phyloP scores from a whole-genome alignment of 1,140 invertebrate genomes.

The Tetramorium simillimum region DNA sequence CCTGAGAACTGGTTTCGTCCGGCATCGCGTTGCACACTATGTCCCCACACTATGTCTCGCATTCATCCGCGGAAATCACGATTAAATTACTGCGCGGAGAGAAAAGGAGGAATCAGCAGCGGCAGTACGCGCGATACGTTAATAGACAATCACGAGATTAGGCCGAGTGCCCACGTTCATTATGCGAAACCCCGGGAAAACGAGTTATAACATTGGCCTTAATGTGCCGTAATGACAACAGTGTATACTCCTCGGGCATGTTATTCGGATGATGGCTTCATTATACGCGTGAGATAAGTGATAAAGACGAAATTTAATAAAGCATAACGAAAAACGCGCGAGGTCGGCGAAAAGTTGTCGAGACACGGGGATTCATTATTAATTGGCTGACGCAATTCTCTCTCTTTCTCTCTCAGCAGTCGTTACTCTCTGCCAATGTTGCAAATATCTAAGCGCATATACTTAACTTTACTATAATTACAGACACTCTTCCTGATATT shows the following conservation, averaged over 20 bases:
- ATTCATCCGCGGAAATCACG: slow-evolving; percentile 57
- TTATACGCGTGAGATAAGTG: not conserved
- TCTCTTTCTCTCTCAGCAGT: too few species aligned
- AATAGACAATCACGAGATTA: slow-evolving; percentile 62
- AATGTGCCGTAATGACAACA: slow-evolving; percentile 58
- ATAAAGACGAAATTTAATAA: slow-evolving; percentile 6
- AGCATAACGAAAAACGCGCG: not conserved
- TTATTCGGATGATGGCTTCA: slow-evolving; percentile 2
- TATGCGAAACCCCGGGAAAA: slow-evolving; percentile 30
- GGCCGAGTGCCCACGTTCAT: slow-evolving; percentile 31
- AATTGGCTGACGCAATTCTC: not conserved
- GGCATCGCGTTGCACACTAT: slow-evolving; percentile 62
- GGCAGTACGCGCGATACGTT: slow-evolving; percentile 11
- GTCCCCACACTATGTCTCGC: slow-evolving; percentile 22
- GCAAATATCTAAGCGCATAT: not conserved
- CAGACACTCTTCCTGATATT: not conserved
- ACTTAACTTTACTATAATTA: not conserved
- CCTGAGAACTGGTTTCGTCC: slow-evolving; percentile 70
- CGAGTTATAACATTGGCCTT: slow-evolving; percentile 61
- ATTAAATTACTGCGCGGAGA: slow-evolving; percentile 62
- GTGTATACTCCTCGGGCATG: not conserved
- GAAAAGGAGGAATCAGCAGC: slow-evolving; percentile 17
- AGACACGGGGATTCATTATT: not conserved
- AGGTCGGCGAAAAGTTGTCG: not conserved
- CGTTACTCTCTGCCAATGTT: not conserved